Base-by-base conservation (phyloP, 2,797 vertebrate species). In the Gymnothorax javanicus region DNA sequence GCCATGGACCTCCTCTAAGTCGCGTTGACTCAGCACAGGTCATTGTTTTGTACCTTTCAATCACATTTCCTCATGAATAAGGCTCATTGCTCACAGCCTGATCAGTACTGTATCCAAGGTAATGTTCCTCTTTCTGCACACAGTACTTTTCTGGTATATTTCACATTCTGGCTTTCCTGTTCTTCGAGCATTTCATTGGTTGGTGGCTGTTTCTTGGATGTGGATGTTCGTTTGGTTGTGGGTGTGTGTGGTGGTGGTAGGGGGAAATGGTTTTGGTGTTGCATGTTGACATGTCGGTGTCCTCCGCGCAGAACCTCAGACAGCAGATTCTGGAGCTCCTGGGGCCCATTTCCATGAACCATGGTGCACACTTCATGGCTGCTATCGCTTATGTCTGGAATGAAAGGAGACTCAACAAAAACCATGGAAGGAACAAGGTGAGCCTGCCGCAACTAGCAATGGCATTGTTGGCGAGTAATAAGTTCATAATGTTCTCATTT, bases 331-430 rank as follows among this genome's bases (percentile, higher is more conserved):
- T 99, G 1, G 98, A 99, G 92, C 96, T 99, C 69, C 90, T 99
- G 87, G 98, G 99, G 17, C 99, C 99, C 7, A 99, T 99, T 93
- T 99, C 98, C 90, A 99, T 99, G 98, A 99, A 99, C 94, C 99
- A 99, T 0, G 98, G 98, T 0, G 97, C 98, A 90, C 98, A 99
- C 90, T 99, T 99, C 92, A 99, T 99, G 99, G 99, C 98, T 90
- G 98, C 99, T n/a, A 97, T 99, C 88, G 99, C 99, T 0, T 99
- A 98, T 87, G 99, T 99, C 54, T 99, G 99, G 99, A 99, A 99
- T 91, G 98, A 99, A 93, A 97, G 99, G 92, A 98, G 96, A 88
- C 97, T 96, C 87, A 95, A 95, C 87, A 99, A 98, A 94, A 93
- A 93, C 54, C 89, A 95, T 73, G 93, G 95, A 59, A 96, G 97